These are phyloP conservation scores for Motacilla alba DNA, from an alignment of 2,113 vertebrate species.

Conservation along the genomic window DNA sequence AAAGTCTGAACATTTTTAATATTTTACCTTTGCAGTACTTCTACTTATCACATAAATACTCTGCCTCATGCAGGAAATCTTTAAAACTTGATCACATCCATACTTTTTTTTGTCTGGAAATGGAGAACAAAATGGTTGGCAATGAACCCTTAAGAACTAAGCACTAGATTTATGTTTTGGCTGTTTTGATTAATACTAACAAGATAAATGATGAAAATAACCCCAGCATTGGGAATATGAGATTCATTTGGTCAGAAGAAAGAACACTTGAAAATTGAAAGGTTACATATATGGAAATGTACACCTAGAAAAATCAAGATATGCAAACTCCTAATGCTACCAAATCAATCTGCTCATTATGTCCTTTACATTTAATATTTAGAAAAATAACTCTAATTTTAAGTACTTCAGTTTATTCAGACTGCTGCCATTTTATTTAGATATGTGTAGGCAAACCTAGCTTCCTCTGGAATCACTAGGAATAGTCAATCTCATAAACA, in stretches of 20 bases:
- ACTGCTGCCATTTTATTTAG: background rate
- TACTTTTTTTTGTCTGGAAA: slow-evolving; percentile 13
- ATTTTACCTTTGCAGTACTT: background rate
- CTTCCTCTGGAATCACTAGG: background rate
- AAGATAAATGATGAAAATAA: slow-evolving; percentile 16
- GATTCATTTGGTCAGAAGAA: background rate
- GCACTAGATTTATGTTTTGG: background rate
- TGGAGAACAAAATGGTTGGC: background rate
- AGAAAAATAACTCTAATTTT: background rate
- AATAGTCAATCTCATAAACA: background rate
- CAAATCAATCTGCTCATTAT: background rate
- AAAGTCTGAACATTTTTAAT: background rate
- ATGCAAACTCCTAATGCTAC: background rate
- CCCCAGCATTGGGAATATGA: background rate
- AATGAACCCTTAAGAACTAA: background rate
- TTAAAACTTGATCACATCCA: background rate
- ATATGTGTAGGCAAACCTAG: background rate
- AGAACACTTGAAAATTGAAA: background rate
- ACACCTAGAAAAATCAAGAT: background rate
- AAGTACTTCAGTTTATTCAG: background rate
- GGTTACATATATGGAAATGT: background rate
- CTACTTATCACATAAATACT: background rate
- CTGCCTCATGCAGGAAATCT: background rate
- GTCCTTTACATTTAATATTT: background rate
- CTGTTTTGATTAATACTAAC: background rate